phyloP scores from a whole-genome alignment of 2,888 invertebrate species.

The Andrena haemorrhoa region DNA sequence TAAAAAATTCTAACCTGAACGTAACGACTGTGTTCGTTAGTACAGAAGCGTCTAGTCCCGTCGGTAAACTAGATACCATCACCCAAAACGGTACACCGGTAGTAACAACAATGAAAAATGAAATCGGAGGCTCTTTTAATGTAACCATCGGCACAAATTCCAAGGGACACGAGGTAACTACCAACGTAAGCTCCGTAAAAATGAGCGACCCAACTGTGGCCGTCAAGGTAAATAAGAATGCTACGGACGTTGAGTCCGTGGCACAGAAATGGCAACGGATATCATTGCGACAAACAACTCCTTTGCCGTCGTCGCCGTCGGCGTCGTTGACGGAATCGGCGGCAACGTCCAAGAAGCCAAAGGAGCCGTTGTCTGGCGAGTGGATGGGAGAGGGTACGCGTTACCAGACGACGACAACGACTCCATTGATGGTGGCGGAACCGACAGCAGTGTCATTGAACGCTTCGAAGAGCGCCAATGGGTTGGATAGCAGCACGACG shows the following conservation, averaged over 20 bases:
- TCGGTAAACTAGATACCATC: neutral
- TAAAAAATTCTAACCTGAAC: neutral
- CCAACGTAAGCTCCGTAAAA: neutral
- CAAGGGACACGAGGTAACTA: too few relatives aligned
- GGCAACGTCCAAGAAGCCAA: neutral
- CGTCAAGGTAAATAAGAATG: neutral
- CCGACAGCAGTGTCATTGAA: slow-evolving; percentile 79
- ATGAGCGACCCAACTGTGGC: neutral
- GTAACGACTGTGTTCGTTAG: neutral
- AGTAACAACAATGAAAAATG: too few relatives aligned
- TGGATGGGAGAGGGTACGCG: neutral
- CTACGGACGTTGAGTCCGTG: neutral
- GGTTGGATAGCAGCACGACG: slow-evolving; percentile 91
- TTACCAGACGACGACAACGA: neutral
- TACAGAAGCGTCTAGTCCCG: neutral
- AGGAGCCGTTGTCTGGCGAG: neutral
- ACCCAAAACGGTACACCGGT: too few relatives aligned
- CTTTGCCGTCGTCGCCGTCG: slow-evolving; percentile 11
- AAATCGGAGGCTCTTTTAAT: too few relatives aligned
- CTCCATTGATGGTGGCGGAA: too few relatives aligned
- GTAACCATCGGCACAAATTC: neutral
- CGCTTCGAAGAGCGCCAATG: slow-evolving; percentile 86
- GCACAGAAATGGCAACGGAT: slow-evolving; percentile 41
- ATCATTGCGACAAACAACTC: slow-evolving; percentile 17
- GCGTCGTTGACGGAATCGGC: neutral